Percentiles rank a stretch among this genome's conserved stretches.
These are phyloP conservation scores for Melieria crassipennis DNA, from an alignment of 2,888 invertebrate species.

Conservation along the genomic window DNA sequence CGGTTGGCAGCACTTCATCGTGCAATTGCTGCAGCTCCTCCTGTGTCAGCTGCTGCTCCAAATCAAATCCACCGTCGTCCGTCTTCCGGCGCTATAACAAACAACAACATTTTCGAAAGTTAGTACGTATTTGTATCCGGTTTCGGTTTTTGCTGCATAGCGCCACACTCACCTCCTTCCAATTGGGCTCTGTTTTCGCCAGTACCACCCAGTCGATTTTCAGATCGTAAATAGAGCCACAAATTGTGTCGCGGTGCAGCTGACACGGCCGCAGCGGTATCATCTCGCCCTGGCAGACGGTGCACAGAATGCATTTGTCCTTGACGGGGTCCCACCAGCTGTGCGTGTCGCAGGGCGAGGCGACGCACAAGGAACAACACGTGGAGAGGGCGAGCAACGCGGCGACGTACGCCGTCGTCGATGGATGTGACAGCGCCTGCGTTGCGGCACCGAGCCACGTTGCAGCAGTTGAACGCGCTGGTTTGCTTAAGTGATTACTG, in stretches of 20 bases:
- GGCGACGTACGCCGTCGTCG: constrained; percentile 46
- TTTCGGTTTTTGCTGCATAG: background rate
- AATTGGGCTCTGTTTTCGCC: constrained; percentile 65
- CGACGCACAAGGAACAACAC: constrained; percentile 59
- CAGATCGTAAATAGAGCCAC: constrained; percentile 75
- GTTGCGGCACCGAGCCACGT: constrained; percentile 6
- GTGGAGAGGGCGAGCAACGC: constrained; percentile 55
- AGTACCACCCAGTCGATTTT: constrained; percentile 72
- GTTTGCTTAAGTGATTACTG: constrained; percentile 32
- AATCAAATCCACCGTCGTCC: constrained; percentile 43
- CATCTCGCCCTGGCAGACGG: constrained; percentile 73
- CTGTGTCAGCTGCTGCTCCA: constrained; percentile 58
- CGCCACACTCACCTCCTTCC: constrained; percentile 61
- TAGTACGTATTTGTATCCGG: background rate
- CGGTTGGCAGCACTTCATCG: constrained; percentile 68
- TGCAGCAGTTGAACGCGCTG: constrained; percentile 14
- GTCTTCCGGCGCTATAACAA: constrained; percentile 61
- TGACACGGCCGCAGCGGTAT: constrained; percentile 80
- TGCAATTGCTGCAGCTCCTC: constrained; percentile 59
- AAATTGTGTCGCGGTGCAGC: constrained; percentile 78
- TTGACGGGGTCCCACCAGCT: constrained; percentile 77
- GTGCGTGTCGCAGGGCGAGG: constrained; percentile 68
- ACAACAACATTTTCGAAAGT: too few species aligned
- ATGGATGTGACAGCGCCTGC: constrained; percentile 27
- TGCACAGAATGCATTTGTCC: constrained; percentile 76